phyloP scores from a whole-genome alignment of 2,888 invertebrate genomes.

The Sussaba pulchella region DNA sequence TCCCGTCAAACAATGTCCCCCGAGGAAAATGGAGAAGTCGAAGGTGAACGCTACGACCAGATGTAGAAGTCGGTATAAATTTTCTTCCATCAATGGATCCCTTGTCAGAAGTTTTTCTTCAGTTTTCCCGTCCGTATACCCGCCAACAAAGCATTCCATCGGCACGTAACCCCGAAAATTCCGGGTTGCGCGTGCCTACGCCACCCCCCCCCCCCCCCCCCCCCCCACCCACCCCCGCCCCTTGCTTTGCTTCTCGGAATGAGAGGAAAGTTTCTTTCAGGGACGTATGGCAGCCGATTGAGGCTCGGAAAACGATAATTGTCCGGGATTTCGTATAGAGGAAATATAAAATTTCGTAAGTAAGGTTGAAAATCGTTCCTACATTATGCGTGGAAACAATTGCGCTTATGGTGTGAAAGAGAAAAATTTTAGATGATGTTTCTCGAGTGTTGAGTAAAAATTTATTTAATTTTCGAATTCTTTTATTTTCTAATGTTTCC shows the following conservation, averaged over 20 bases:
- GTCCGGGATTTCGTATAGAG: too few species aligned
- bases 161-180: constrained; percentile 19
- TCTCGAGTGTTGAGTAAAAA: too few species aligned
- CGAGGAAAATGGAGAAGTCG: constrained; percentile 72
- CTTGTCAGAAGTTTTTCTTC: constrained; percentile 59
- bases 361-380: too few species aligned
- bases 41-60: constrained; percentile 68
- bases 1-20: constrained; percentile 74
- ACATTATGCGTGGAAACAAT: too few species aligned
- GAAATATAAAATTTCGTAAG: too few species aligned
- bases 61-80: constrained; percentile 69
- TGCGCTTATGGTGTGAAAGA: too few species aligned
- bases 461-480: too few species aligned
- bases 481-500: too few species aligned
- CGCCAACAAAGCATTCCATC: constrained; percentile 16
- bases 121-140: constrained; percentile 36
- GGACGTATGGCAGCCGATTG: background rate
- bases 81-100: constrained; percentile 56
- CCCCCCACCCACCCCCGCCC: background rate
- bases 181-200: background rate
- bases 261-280: constrained; percentile 16
- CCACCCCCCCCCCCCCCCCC: background rate
- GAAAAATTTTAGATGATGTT: too few species aligned
- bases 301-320: background rate
- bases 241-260: background rate